A percentile compares a stretch with the other conserved stretches of the same genome.
Evolutionary conservation across 2,797 vertebrate genomes (phyloP).

Genomic region (Clamator glandarius): DNA sequence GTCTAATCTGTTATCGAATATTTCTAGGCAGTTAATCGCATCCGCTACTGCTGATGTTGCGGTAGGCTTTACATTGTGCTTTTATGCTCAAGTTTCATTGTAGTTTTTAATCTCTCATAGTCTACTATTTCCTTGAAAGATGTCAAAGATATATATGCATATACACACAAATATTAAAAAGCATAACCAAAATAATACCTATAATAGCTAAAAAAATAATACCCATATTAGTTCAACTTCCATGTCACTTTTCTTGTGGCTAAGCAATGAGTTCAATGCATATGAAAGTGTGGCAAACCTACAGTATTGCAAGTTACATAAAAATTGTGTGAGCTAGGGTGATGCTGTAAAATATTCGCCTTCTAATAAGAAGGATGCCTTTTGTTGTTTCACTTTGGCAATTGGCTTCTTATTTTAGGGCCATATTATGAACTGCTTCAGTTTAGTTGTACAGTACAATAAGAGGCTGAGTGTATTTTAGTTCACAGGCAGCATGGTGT

Average conservation of each 20-base stretch:
- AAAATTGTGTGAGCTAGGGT: background rate
- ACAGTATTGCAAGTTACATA: background rate
- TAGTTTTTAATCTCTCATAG: background rate
- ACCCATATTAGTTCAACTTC: background rate
- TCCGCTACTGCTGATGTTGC: background rate
- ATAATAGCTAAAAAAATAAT: background rate
- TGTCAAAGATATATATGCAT: background rate
- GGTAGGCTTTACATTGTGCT: background rate
- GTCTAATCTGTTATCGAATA: background rate
- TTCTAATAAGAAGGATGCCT: background rate
- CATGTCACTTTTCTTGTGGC: background rate
- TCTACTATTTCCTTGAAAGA: background rate
- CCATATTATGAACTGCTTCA: background rate
- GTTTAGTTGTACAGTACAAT: background rate
- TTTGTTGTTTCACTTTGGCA: background rate
- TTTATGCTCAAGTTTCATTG: background rate
- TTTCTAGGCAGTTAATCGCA: background rate
- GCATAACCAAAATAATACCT: background rate
- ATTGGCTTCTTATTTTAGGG: background rate
- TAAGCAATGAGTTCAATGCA: background rate
- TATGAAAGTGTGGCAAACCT: background rate
- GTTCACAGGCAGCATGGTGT: background rate
- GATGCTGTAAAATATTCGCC: background rate
- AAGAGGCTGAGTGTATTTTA: background rate
- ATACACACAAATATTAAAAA: background rate